Conservation (phyloP, 2,888 invertebrate species). For the Epistrophella euchroma region DNA sequence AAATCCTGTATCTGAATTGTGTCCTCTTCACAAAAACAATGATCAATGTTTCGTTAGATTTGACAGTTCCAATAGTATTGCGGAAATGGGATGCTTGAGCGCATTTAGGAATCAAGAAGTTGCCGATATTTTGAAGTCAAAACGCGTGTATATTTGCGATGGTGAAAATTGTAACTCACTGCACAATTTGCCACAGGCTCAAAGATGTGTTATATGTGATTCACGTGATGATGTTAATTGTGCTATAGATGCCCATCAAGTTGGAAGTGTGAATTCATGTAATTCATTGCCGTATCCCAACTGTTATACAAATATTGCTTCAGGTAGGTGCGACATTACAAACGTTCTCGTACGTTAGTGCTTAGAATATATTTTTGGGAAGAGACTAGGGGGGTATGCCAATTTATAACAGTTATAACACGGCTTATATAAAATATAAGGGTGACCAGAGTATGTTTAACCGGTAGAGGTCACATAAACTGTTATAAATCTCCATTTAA, state of each 20-base stretch:
- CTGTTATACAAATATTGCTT: constrained; percentile 78
- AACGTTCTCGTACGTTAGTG: not conserved
- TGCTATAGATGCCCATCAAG: constrained; percentile 77
- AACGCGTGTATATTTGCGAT: constrained; percentile 79
- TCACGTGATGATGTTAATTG: constrained; percentile 78
- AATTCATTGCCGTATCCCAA: constrained; percentile 78
- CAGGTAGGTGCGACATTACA: constrained; percentile 65
- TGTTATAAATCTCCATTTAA: too few species aligned
- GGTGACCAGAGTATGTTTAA: too few species aligned
- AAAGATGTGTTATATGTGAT: constrained; percentile 79
- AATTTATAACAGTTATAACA: too few species aligned
- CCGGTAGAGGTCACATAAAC: too few species aligned
- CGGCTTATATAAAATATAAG: too few species aligned
- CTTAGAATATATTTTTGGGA: too few species aligned
- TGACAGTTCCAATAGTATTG: constrained; percentile 78
- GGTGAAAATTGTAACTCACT: constrained; percentile 79
- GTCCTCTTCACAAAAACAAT: constrained; percentile 78
- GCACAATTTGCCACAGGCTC: constrained; percentile 67
- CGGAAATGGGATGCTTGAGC: constrained; percentile 80
- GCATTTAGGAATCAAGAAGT: constrained; percentile 79
- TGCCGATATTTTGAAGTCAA: constrained; percentile 79
- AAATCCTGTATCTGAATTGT: constrained; percentile 75
- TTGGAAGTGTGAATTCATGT: constrained; percentile 78
- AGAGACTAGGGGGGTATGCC: too few species aligned
- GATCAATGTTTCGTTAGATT: constrained; percentile 80